Evolutionary conservation across 2,113 vertebrate genomes (phyloP).

Genomic region (Nematolebias whitei): DNA sequence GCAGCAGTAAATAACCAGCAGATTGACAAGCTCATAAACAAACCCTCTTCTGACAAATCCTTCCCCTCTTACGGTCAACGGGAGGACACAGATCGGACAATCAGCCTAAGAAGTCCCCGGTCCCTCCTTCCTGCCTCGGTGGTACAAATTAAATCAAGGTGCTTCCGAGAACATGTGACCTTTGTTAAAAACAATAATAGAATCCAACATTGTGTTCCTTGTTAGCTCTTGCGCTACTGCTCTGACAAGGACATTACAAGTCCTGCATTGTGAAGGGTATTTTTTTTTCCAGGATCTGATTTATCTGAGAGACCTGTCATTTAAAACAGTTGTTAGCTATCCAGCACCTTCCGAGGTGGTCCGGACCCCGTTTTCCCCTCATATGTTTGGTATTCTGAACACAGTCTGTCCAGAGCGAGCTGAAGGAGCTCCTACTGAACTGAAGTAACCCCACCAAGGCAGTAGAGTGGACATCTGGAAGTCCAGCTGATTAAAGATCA

Average conservation of each 20-base stretch:
- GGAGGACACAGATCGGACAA: conserved; percentile 73
- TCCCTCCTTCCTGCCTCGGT: conserved; percentile 78
- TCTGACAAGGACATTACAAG: conserved; percentile 50
- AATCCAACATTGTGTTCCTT: conserved; percentile 51
- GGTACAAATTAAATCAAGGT: conserved; percentile 88
- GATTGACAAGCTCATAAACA: conserved; percentile 79
- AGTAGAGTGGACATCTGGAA: too few species aligned
- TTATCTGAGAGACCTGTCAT: not conserved
- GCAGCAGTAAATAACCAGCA: conserved; percentile 74
- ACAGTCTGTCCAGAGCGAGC: too few species aligned
- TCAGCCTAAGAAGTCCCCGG: conserved; percentile 72
- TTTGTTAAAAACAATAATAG: conserved; percentile 29
- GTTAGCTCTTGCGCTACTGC: conserved; percentile 55
- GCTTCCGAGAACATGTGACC: conserved; percentile 88
- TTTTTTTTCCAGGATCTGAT: conserved; percentile 34
- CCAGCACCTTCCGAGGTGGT: too few species aligned
- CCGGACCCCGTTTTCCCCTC: too few species aligned
- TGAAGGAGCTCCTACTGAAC: too few species aligned
- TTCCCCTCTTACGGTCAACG: conserved; percentile 38
- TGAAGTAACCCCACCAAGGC: too few species aligned
- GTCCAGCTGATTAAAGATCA: too few species aligned
- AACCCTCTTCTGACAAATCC: conserved; percentile 47
- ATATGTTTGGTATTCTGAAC: too few species aligned
- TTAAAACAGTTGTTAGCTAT: too few species aligned
- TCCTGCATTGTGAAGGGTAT: conserved; percentile 46